These are phyloP conservation scores for Lagopus muta DNA, from an alignment of 2,113 vertebrate species.

Conservation along the genomic window DNA sequence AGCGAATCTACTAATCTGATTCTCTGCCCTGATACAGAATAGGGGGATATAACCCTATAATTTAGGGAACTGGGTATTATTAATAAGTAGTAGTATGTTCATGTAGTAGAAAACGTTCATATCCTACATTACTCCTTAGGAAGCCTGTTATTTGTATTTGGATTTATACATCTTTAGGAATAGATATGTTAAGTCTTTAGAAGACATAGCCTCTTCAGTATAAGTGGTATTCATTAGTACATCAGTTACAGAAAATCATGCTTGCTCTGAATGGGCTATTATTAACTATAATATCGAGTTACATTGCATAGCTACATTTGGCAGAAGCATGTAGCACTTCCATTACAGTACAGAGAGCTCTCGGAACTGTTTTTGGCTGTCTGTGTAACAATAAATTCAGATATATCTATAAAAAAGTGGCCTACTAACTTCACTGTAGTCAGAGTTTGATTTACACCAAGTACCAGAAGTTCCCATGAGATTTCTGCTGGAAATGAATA, in stretches of 20 bases:
- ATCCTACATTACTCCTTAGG: not conserved
- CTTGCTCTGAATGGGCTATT: not conserved
- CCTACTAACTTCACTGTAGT: not conserved
- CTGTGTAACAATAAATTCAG: not conserved
- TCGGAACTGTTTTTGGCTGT: not conserved
- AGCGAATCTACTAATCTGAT: not conserved
- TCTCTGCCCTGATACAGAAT: too few species aligned
- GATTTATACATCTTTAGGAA: not conserved
- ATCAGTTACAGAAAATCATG: not conserved
- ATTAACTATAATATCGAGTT: not conserved
- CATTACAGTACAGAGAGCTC: not conserved
- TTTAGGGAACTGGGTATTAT: not conserved
- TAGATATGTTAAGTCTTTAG: not conserved
- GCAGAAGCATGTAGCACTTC: not conserved
- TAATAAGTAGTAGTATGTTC: not conserved
- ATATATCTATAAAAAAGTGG: not conserved
- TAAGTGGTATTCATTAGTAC: accelerated
- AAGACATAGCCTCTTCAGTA: not conserved
- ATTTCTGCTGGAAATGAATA: not conserved
- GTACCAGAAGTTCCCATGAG: not conserved
- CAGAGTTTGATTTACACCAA: not conserved
- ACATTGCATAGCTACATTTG: not conserved
- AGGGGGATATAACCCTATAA: not conserved
- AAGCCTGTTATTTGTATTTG: not conserved
- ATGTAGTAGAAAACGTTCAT: not conserved